Percentiles rank a stretch among this genome's conserved stretches.
These are phyloP conservation scores for Geothlypis trichas DNA, from an alignment of 2,113 vertebrate genomes.

Conservation along the genomic window DNA sequence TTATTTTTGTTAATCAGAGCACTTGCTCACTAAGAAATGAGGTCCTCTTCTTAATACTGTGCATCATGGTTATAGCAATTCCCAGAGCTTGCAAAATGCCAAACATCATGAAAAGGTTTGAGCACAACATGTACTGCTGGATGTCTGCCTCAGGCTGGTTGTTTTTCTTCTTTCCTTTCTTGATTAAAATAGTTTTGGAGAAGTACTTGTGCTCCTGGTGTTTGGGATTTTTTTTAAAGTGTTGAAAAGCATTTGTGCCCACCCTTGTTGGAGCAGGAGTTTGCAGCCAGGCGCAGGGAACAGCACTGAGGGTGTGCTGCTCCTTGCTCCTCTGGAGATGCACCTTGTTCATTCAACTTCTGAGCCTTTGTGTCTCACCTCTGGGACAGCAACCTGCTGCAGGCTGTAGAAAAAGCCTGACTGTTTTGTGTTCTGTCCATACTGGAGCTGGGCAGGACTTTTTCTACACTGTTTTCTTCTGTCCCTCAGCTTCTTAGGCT, in stretches of 20 bases:
- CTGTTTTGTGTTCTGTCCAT: background rate
- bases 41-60: background rate
- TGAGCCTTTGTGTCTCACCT: background rate
- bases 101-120: background rate
- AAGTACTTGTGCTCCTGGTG: background rate
- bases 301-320: fast-evolving
- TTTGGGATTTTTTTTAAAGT: background rate
- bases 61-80: background rate
- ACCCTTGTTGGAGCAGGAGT: background rate
- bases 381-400: background rate
- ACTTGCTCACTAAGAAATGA: background rate
- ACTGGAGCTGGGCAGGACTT: background rate
- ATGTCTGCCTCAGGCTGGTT: background rate
- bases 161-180: background rate
- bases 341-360: background rate
- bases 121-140: background rate
- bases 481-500: background rate
- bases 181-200: background rate
- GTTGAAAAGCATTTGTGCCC: background rate
- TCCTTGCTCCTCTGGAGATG: background rate
- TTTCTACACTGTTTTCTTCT: background rate
- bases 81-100: constrained; percentile 13
- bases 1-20: constrained; percentile 19
- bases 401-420: background rate
- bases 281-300: background rate